phyloP scores from a whole-genome alignment of 2,888 invertebrate species.

The Nephrotoma guestfalica region DNA sequence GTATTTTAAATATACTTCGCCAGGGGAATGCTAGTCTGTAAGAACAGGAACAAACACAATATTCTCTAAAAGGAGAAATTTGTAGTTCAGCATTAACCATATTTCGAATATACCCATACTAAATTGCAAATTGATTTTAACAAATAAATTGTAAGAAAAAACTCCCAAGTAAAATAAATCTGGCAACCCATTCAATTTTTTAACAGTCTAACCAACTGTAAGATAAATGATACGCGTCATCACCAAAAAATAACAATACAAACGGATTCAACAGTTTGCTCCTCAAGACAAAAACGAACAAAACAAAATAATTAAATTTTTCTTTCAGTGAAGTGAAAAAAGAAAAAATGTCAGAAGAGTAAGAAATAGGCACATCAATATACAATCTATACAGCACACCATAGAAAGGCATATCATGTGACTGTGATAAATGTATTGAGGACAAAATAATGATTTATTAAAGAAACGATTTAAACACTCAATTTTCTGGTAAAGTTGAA shows the following conservation, averaged over 20 bases:
- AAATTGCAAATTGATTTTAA: neutral
- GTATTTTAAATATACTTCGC: no score
- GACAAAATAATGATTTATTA: neutral
- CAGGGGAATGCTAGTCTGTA: no score
- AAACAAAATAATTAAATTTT: neutral
- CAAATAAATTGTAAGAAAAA: neutral
- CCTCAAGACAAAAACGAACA: neutral
- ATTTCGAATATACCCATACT: neutral
- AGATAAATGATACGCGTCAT: neutral
- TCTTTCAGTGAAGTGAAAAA: neutral
- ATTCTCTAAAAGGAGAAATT: neutral
- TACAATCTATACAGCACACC: neutral
- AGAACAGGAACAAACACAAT: neutral
- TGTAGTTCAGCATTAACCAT: neutral
- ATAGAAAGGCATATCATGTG: neutral
- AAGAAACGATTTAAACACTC: neutral
- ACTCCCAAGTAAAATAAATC: neutral
- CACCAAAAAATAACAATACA: neutral
- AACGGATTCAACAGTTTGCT: neutral
- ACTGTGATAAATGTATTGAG: neutral
- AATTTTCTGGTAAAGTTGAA: neutral
- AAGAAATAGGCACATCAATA: neutral
- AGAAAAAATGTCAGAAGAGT: neutral
- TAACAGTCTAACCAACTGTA: neutral
- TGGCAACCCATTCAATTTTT: neutral